Percentiles rank a stretch among this genome's conserved stretches.
Evolutionary conservation across 2,797 vertebrate species (phyloP).

Genomic region (Kryptolebias ocellatus): DNA sequence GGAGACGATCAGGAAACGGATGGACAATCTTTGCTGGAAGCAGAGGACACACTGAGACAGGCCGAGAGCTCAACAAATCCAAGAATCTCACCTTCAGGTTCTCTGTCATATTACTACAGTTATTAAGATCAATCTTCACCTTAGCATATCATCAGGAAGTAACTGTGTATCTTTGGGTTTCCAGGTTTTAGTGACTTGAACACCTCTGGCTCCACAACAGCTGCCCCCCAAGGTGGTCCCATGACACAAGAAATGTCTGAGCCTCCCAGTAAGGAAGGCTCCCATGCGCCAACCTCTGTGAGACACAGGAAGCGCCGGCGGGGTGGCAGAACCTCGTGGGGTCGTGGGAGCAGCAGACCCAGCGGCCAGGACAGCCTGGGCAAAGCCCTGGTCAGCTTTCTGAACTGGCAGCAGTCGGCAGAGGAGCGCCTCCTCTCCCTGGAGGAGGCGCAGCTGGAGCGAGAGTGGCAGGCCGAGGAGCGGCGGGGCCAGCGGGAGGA

Average conservation of each 20-base stretch:
- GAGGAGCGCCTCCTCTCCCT: conserved; percentile 85
- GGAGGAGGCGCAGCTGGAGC: conserved; percentile 82
- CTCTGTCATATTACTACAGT: neutral
- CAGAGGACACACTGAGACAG: conserved; percentile 75
- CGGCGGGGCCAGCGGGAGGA: conserved; percentile 85
- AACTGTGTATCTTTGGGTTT: conserved; percentile 13
- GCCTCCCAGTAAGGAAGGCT: conserved; percentile 37
- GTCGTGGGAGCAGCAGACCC: conserved; percentile 40
- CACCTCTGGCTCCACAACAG: conserved; percentile 69
- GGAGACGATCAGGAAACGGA: conserved; percentile 83
- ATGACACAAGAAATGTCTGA: conserved; percentile 42
- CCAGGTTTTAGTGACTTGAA: conserved; percentile 86
- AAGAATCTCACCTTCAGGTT: conserved; percentile 86
- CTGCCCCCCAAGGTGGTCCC: conserved; percentile 60
- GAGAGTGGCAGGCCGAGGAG: conserved; percentile 84
- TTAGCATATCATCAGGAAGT: too few relatives aligned
- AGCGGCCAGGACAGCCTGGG: conserved; percentile 61
- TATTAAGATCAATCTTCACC: neutral
- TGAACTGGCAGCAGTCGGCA: conserved; percentile 76
- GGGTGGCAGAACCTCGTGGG: conserved; percentile 63
- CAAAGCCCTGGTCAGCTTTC: conserved; percentile 81
- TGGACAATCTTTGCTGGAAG: conserved; percentile 74
- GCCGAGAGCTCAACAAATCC: conserved; percentile 78
- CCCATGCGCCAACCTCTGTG: conserved; percentile 21
- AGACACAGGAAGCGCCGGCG: conserved; percentile 81